These are phyloP conservation scores for Lucifuga dentata DNA, from an alignment of 2,113 vertebrate species.

Conservation along the genomic window DNA sequence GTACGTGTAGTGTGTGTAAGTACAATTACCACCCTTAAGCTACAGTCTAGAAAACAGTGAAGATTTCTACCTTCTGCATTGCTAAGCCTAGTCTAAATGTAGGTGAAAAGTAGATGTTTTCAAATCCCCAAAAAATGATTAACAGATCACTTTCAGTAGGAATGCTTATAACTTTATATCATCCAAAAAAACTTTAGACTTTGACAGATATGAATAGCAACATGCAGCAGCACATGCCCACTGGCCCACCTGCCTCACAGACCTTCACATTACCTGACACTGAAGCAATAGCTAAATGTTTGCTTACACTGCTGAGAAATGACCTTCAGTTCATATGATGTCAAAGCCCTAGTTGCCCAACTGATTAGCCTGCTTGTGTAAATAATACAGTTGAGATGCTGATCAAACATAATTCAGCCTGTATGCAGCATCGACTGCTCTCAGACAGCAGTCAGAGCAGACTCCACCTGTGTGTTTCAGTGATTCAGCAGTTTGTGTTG, in stretches of 20 bases:
- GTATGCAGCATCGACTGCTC: not conserved
- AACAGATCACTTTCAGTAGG: conserved; percentile 3
- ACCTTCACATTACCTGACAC: conserved; percentile 77
- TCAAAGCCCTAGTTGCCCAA: conserved; percentile 64
- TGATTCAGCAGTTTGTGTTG: conserved; percentile 8
- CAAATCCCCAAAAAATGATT: not conserved
- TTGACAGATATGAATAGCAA: conserved; percentile 64
- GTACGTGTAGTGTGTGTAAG: conserved; percentile 3
- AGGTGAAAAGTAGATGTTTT: conserved; percentile 24
- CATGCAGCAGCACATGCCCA: conserved; percentile 60
- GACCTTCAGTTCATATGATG: conserved; percentile 69
- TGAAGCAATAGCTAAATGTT: conserved; percentile 86
- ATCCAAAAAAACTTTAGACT: conserved; percentile 71
- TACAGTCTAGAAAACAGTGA: not conserved
- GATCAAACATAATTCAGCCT: conserved; percentile 59
- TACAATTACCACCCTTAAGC: not conserved
- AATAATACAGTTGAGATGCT: conserved; percentile 79
- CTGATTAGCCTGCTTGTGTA: conserved; percentile 62
- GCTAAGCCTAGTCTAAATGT: conserved; percentile 20
- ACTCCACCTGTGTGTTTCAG: not conserved
- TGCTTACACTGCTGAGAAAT: conserved; percentile 74
- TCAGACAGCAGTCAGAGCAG: not conserved
- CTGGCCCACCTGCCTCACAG: conserved; percentile 62
- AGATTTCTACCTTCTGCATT: conserved; percentile 16
- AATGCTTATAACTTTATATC: conserved; percentile 53